Conservation (phyloP, 37 sponge, comb jelly and placozoan genomes). For the Theonella swinhoei region DNA sequence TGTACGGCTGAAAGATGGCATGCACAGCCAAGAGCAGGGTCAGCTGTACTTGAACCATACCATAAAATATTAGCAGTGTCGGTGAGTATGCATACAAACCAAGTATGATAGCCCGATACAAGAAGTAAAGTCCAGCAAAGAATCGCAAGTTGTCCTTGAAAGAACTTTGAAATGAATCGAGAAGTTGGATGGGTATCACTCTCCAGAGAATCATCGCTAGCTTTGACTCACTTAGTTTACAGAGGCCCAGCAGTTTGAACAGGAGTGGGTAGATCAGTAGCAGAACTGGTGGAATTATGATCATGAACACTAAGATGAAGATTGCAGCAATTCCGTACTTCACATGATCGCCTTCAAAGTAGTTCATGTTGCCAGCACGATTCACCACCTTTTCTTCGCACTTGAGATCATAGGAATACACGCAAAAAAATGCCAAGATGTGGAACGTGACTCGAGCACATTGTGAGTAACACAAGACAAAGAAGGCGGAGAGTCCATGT, state of each 20-base stretch:
- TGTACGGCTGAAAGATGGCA: constrained; percentile 37
- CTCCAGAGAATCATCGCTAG: constrained; percentile 8
- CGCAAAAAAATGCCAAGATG: not conserved
- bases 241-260: constrained; percentile 4
- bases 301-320: not conserved
- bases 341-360: constrained; percentile 11
- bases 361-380: constrained; percentile 4
- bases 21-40: constrained; percentile 22
- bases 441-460: constrained; percentile 1
- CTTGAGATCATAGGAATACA: not conserved
- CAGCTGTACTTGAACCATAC: constrained; percentile 8
- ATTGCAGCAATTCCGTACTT: constrained; percentile 15
- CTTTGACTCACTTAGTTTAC: not conserved
- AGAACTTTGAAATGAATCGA: constrained; percentile 34
- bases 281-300: constrained; percentile 16
- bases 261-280: constrained; percentile 30
- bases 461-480: constrained; percentile 17
- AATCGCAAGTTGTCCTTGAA: constrained; percentile 32
- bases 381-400: not conserved
- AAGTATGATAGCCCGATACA: constrained; percentile 5
- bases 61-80: not conserved
- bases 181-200: constrained; percentile 18
- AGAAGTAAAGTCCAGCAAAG: constrained; percentile 30
- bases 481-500: constrained; percentile 19
- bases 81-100: not conserved